Evolutionary conservation across 2,113 vertebrate species (phyloP).

Genomic region (Charadrius vociferus): DNA sequence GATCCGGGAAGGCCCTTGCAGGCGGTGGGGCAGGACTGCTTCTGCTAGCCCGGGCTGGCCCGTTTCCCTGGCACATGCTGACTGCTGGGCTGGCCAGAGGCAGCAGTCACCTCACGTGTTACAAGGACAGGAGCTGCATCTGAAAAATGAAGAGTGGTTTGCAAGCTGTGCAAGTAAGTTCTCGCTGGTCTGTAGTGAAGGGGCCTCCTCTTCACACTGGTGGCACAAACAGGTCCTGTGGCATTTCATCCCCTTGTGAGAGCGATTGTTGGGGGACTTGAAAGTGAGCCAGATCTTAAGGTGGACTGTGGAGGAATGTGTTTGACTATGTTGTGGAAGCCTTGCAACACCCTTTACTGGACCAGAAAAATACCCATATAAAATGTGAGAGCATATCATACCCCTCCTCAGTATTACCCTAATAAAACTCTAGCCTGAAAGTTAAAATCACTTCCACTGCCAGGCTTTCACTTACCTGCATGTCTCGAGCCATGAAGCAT

Average conservation of each 20-base stretch:
- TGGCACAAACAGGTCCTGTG: neutral
- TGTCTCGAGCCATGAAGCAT: neutral
- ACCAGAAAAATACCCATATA: neutral
- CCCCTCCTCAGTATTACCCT: neutral
- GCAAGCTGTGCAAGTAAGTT: neutral
- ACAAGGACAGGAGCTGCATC: neutral
- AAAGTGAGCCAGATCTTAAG: neutral
- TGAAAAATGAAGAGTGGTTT: neutral
- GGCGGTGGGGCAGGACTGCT: neutral
- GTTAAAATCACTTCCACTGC: neutral
- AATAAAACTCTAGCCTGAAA: neutral
- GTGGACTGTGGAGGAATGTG: neutral
- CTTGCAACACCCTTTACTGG: neutral
- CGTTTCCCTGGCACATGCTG: accelerated
- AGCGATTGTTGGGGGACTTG: accelerated
- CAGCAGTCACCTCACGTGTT: accelerated
- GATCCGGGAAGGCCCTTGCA: neutral
- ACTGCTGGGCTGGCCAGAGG: neutral
- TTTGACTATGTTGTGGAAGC: neutral
- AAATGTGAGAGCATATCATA: neutral
- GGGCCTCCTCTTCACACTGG: neutral
- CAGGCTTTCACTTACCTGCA: neutral
- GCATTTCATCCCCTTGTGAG: neutral
- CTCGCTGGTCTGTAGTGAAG: accelerated
- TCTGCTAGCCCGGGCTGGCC: neutral